Evolutionary conservation across 2,888 invertebrate species (phyloP).

Genomic region (Pasiphila rectangulata): DNA sequence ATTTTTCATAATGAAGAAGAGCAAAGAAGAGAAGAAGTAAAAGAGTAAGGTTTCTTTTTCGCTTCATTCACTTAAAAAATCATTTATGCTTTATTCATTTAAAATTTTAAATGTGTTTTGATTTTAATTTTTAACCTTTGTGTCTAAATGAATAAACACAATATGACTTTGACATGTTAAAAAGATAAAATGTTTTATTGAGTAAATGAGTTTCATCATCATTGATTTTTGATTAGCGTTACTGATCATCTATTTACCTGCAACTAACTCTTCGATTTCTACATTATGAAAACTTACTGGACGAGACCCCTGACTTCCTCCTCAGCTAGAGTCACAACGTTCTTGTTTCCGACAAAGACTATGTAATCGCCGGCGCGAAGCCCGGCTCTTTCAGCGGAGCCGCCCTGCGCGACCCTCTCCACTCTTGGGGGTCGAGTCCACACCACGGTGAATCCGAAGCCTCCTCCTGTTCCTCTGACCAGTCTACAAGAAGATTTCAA

Average conservation of each 20-base stretch:
- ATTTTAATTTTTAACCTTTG: too few species aligned
- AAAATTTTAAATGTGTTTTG: too few species aligned
- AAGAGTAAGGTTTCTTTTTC: too few species aligned
- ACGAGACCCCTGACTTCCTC: slow-evolving; percentile 84
- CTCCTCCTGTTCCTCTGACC: slow-evolving; percentile 79
- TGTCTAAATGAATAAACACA: too few species aligned
- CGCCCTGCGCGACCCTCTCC: slow-evolving; percentile 89
- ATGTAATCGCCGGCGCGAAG: slow-evolving; percentile 92
- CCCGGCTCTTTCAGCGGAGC: slow-evolving; percentile 91
- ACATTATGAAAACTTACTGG: slow-evolving; percentile 77
- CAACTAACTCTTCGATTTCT: neutral
- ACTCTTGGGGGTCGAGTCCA: slow-evolving; percentile 94
- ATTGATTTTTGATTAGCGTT: too few species aligned
- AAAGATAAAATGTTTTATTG: too few species aligned
- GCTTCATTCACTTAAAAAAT: too few species aligned
- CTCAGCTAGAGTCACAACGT: slow-evolving; percentile 90
- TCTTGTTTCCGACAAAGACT: slow-evolving; percentile 92
- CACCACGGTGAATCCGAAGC: slow-evolving; percentile 92
- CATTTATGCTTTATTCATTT: too few species aligned
- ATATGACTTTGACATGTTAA: too few species aligned
- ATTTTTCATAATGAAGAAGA: too few species aligned
- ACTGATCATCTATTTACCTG: too few species aligned
- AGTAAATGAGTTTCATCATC: too few species aligned
- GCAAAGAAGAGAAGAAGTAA: neutral
- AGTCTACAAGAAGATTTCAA: slow-evolving; percentile 42